A percentile compares a stretch with the other conserved stretches of the same genome.
Conservation (phyloP, 2,888 invertebrate species). For the Holacanthella duospinosa region DNA sequence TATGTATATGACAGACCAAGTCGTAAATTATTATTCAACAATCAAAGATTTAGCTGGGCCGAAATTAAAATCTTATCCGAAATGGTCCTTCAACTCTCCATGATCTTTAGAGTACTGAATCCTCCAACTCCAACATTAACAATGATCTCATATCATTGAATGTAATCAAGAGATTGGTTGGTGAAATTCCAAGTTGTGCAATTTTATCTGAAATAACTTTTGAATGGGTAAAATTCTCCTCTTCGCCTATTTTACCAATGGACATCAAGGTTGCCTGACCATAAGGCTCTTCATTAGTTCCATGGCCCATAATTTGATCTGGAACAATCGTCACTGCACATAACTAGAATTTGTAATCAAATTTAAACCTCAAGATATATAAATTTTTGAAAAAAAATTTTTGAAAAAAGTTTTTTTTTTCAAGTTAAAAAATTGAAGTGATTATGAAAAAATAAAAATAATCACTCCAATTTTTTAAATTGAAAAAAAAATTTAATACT, state of each 20-base stretch:
- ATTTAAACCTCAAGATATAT: too few species aligned
- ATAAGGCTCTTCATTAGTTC: constrained; percentile 53
- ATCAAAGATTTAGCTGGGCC: neutral
- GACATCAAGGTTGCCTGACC: constrained; percentile 54
- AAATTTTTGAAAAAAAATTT: neutral
- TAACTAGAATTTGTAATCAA: neutral
- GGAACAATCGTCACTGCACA: constrained; percentile 45
- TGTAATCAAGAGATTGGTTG: neutral
- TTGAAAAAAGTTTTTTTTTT: too few species aligned
- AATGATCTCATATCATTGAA: neutral
- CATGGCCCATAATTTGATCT: constrained; percentile 52
- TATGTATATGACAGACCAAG: neutral
- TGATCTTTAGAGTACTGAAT: too few species aligned
- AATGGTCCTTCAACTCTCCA: too few species aligned
- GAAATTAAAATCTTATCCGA: neutral
- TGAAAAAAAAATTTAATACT: too few species aligned
- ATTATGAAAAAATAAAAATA: constrained; percentile 37
- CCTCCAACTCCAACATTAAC: neutral
- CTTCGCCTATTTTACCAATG: constrained; percentile 54
- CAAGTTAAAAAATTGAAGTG: neutral
- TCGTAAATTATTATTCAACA: neutral
- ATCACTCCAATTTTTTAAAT: too few species aligned
- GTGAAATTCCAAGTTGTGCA: constrained; percentile 49
- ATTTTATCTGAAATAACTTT: constrained; percentile 50
- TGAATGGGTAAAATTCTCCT: constrained; percentile 55